Base-by-base conservation (phyloP, 2,888 invertebrate species). In the Nipponacmea schrenckii region DNA sequence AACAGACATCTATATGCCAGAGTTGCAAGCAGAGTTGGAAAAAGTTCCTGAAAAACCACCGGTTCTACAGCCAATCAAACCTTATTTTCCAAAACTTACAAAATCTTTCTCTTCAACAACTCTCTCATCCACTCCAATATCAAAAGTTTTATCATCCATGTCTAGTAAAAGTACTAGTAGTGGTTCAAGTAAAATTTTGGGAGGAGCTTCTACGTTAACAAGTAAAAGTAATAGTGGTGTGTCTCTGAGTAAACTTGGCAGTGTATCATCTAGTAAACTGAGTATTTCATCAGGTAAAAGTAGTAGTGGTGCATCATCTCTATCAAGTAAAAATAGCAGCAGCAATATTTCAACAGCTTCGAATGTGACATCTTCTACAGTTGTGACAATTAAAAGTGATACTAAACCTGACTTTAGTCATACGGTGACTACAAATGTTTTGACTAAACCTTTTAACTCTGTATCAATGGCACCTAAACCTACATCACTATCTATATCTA, bases 351-450 rank as follows among this genome's bases (percentile, higher is more conserved):
- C 44, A 17, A 72, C 72, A 45, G 71, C 75, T 24, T 39, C 72
- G 26, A 74, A 69, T 65, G 65, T 74, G 50, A 68, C 71, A 44
- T 71, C 71, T 26, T 66, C 65, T 26, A 70, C 71, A 48, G 68
- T 71, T 45, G 50, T 62, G 24, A 71, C 68, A 65, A 66, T 69
- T 62, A 68, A 66, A 66, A 71, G 62, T 69, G 39, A 69, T 24
- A 46, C 66, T 27, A 74, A 74, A 66, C 39, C 74, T 63, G 69
- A 65, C 15, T 15, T 64, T n/a, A 26, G 64, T 20, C 48, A 48
- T n/a, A 70, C 39, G 10, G 24, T 62, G 17, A 68, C 70, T 17
- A 56, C 67, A 39, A 39, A 39, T 39, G 8, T 39, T 39, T 39
- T 39, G 39, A 39, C 39, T 8, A 39, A 39, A 39, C 39, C 39